phyloP scores from a whole-genome alignment of 2,797 vertebrate species.

The Neosilurus hyrtlii region DNA sequence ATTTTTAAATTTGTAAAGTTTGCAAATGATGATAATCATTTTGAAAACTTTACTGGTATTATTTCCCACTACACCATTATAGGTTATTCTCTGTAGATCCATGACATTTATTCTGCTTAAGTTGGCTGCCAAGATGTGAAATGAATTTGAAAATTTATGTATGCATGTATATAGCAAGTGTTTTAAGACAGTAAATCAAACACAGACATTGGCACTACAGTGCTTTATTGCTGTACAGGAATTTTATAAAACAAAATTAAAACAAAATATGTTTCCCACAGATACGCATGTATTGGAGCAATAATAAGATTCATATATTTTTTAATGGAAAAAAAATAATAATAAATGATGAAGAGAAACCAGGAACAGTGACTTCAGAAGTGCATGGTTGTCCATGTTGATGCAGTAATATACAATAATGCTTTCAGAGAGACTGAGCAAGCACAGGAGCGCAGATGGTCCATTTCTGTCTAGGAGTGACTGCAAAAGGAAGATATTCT shows the following conservation, averaged over 20 bases:
- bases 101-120: not conserved
- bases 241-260: conserved; percentile 78
- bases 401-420: conserved; percentile 42
- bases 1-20: too few relatives aligned
- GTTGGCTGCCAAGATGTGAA: not conserved
- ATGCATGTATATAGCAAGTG: not conserved
- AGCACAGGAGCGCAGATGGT: conserved; percentile 24
- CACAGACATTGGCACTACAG: conserved; percentile 66
- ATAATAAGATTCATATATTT: conserved; percentile 66
- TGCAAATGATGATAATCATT: not conserved
- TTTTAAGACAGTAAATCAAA: not conserved
- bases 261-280: conserved; percentile 70
- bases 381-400: conserved; percentile 62
- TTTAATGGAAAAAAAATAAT: conserved; percentile 62
- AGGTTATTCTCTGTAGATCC: not conserved
- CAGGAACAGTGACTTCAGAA: conserved; percentile 59
- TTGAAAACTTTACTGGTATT: not conserved
- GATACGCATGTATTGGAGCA: conserved; percentile 70
- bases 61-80: not conserved
- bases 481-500: not conserved
- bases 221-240: conserved; percentile 84
- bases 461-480: conserved; percentile 36
- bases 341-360: conserved; percentile 28
- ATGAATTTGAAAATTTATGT: not conserved
- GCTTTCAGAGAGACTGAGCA: conserved; percentile 21